Conservation (phyloP, 1,140 invertebrate species). For the Plodia interpunctella region DNA sequence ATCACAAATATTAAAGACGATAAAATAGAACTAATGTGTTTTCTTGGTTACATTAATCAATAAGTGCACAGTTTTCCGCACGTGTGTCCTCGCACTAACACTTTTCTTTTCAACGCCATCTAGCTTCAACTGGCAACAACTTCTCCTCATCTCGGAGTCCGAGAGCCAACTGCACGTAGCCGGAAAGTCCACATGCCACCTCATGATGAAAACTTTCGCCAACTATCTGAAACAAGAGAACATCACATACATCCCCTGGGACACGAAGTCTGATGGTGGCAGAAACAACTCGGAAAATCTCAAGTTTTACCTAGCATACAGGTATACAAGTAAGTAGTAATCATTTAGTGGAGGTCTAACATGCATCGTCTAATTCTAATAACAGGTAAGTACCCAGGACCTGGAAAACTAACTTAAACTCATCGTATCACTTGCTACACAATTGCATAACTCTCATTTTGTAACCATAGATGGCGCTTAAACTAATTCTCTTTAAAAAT, state of each 20-base stretch:
- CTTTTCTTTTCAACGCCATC: constrained; percentile 60
- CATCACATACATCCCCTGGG: constrained; percentile 70
- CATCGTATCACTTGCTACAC: background rate
- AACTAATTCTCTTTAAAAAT: background rate
- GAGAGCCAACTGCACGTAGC: constrained; percentile 81
- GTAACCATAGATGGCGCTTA: constrained; percentile 15
- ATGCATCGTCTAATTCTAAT: constrained; percentile 7
- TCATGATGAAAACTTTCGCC: constrained; percentile 83
- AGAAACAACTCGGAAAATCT: constrained; percentile 72
- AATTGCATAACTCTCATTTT: background rate
- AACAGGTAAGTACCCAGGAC: background rate
- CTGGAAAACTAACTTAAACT: background rate
- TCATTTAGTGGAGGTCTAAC: constrained; percentile 2
- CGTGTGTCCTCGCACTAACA: constrained; percentile 41
- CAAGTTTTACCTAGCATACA: constrained; percentile 63
- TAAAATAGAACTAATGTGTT: background rate
- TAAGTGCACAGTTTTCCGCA: constrained; percentile 22
- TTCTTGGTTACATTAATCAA: background rate
- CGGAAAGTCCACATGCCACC: constrained; percentile 81
- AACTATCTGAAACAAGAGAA: constrained; percentile 79
- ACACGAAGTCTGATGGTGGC: constrained; percentile 78
- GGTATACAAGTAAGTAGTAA: constrained; percentile 78
- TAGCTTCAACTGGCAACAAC: constrained; percentile 83
- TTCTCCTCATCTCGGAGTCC: constrained; percentile 84
- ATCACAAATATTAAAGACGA: too few species aligned